Evolutionary conservation across 1,140 invertebrate genomes (phyloP).

Genomic region (Doryteuthis pealeii): DNA sequence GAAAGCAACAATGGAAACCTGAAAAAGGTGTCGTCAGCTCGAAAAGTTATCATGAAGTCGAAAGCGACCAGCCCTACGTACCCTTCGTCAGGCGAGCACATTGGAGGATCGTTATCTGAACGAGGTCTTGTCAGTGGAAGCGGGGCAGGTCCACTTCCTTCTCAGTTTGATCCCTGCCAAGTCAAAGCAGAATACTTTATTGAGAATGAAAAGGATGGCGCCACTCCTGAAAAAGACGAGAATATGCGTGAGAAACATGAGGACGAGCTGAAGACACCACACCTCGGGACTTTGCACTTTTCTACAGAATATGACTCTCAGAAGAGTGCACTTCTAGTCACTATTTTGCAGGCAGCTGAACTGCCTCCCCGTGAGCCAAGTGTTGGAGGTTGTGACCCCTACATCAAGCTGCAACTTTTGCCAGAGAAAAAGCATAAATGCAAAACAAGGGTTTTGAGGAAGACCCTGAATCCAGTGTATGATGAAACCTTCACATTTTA

Average conservation of each 20-base stretch:
- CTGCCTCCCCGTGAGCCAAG: conserved; percentile 48
- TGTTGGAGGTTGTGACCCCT: conserved; percentile 81
- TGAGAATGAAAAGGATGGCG: conserved; percentile 62
- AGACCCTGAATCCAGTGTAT: conserved; percentile 83
- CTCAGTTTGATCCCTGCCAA: conserved; percentile 32
- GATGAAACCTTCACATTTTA: conserved; percentile 88
- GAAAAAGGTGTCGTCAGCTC: conserved; percentile 35
- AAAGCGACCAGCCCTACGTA: conserved; percentile 51
- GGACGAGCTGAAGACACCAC: conserved; percentile 48
- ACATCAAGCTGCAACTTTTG: conserved; percentile 81
- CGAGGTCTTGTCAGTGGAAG: conserved; percentile 15
- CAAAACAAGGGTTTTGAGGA: conserved; percentile 80
- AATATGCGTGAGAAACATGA: conserved; percentile 52
- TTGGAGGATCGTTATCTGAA: conserved; percentile 26
- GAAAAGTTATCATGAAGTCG: conserved; percentile 44
- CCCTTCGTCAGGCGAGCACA: conserved; percentile 33
- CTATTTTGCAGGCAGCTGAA: conserved; percentile 72
- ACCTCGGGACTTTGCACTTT: conserved; percentile 81
- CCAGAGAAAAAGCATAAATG: conserved; percentile 86
- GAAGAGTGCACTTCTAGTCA: conserved; percentile 86
- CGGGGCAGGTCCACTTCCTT: conserved; percentile 23
- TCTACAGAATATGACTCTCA: conserved; percentile 76
- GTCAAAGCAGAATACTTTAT: conserved; percentile 41
- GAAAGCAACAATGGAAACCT: conserved; percentile 43
- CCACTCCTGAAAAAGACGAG: conserved; percentile 68